Evolutionary conservation across 1,140 invertebrate genomes (phyloP).

Genomic region (Aphaenogaster ashmeadi): DNA sequence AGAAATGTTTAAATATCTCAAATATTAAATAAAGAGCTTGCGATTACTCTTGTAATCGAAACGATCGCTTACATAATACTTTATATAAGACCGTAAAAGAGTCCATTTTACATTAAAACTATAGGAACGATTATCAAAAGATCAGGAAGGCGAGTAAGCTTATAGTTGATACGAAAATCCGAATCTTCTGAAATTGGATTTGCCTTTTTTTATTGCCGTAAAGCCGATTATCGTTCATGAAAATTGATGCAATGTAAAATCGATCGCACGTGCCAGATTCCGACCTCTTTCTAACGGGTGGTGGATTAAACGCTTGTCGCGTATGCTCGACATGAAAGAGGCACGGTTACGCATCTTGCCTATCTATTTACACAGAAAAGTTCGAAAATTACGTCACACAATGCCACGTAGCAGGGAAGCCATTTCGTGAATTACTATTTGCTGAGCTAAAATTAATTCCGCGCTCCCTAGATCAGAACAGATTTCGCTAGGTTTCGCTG

Average conservation of each 20-base stretch:
- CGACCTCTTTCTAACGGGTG: constrained; percentile 48
- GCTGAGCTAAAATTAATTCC: constrained; percentile 84
- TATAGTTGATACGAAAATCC: not conserved
- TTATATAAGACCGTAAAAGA: not conserved
- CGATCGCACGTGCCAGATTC: constrained; percentile 33
- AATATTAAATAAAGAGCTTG: not conserved
- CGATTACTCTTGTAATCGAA: not conserved
- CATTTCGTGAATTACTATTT: constrained; percentile 76
- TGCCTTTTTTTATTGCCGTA: not conserved
- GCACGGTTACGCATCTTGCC: constrained; percentile 60
- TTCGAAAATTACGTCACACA: constrained; percentile 75
- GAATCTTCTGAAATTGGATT: not conserved
- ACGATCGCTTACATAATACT: not conserved
- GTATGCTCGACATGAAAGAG: not conserved
- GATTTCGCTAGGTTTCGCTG: constrained; percentile 60
- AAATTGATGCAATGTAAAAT: constrained; percentile 24
- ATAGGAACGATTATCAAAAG: not conserved
- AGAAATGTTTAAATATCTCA: not conserved
- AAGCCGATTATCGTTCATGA: constrained; percentile 1
- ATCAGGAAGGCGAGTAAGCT: not conserved
- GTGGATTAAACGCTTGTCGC: constrained; percentile 41
- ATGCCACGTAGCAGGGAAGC: constrained; percentile 72
- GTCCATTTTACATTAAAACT: not conserved
- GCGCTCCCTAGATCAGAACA: constrained; percentile 79
- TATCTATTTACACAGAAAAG: constrained; percentile 79